Conservation (phyloP, 1,140 invertebrate genomes). For the Pseudomyrmex concolor region DNA sequence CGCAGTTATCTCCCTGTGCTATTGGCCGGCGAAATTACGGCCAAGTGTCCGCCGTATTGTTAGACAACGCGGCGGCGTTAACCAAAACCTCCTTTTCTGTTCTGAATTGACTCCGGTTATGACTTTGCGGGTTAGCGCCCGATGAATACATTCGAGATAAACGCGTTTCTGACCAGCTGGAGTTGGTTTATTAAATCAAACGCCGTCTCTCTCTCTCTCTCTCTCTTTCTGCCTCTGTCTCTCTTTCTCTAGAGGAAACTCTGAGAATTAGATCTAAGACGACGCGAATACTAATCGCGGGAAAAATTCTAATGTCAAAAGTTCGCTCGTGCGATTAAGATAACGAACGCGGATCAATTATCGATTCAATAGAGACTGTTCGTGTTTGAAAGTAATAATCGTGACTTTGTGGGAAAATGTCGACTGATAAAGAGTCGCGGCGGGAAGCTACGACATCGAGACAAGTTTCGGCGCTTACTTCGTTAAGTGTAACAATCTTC, state of each 20-base stretch:
- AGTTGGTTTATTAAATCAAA: conserved; percentile 50
- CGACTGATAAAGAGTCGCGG: conserved; percentile 35
- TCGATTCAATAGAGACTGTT: conserved; percentile 9
- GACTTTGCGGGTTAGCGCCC: background rate
- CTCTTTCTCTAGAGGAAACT: background rate
- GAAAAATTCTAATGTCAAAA: conserved; percentile 31
- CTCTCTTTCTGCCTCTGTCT: no score
- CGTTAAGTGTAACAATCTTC: conserved; percentile 33
- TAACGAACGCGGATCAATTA: background rate
- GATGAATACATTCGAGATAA: conserved; percentile 39
- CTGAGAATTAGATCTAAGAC: background rate
- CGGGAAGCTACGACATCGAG: background rate
- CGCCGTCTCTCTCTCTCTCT: background rate
- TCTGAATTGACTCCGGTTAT: conserved; percentile 55
- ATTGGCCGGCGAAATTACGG: conserved; percentile 56
- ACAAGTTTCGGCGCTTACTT: conserved; percentile 41
- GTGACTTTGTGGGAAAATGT: conserved; percentile 31
- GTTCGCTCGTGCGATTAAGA: conserved; percentile 27
- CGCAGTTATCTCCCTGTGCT: conserved; percentile 57
- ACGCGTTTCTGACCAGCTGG: background rate
- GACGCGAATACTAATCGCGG: background rate
- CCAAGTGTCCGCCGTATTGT: conserved; percentile 52
- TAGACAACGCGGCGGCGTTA: background rate
- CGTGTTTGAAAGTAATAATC: conserved; percentile 20
- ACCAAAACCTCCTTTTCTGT: conserved; percentile 44